A percentile compares a stretch with the other conserved stretches of the same genome.
Conservation (phyloP, 2,888 invertebrate genomes). For the Thyatira batis region DNA sequence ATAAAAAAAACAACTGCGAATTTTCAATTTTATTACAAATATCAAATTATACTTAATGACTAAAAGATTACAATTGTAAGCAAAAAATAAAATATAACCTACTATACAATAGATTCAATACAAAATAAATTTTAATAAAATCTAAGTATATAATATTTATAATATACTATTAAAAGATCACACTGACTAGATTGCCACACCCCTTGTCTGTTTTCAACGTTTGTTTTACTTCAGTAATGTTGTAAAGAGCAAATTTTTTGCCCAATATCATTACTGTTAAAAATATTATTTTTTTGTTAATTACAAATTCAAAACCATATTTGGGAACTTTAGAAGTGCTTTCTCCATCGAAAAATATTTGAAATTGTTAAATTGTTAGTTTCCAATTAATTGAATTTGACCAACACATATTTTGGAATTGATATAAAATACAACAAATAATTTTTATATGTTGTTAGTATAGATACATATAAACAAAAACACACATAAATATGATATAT, state of each 20-base stretch:
- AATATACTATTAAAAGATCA: slow-evolving; percentile 61
- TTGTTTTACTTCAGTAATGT: slow-evolving; percentile 21
- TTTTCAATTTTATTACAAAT: slow-evolving; percentile 42
- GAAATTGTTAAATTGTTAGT: slow-evolving; percentile 20
- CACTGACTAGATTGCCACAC: slow-evolving; percentile 82
- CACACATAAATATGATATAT: slow-evolving; percentile 5
- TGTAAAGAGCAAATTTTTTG: slow-evolving; percentile 7
- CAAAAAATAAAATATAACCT: slow-evolving; percentile 38
- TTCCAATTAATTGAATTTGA: slow-evolving; percentile 28
- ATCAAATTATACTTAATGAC: slow-evolving; percentile 30
- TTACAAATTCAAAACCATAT: slow-evolving; percentile 45
- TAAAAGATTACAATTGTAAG: slow-evolving; percentile 26
- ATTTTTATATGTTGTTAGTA: too few relatives aligned
- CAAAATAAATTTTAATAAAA: slow-evolving; percentile 38
- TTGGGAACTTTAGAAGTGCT: slow-evolving; percentile 25
- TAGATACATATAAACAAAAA: too few relatives aligned
- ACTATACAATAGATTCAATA: slow-evolving; percentile 34
- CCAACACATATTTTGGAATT: slow-evolving; percentile 14
- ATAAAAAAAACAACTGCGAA: slow-evolving; percentile 16
- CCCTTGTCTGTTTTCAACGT: slow-evolving; percentile 68
- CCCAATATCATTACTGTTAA: slow-evolving; percentile 14
- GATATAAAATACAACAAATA: slow-evolving; percentile 7
- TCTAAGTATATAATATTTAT: slow-evolving; percentile 33
- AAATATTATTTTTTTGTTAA: slow-evolving; percentile 45
- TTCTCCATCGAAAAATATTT: slow-evolving; percentile 20